These are phyloP conservation scores for Gobius niger DNA, from an alignment of 2,113 vertebrate genomes.

Conservation along the genomic window DNA sequence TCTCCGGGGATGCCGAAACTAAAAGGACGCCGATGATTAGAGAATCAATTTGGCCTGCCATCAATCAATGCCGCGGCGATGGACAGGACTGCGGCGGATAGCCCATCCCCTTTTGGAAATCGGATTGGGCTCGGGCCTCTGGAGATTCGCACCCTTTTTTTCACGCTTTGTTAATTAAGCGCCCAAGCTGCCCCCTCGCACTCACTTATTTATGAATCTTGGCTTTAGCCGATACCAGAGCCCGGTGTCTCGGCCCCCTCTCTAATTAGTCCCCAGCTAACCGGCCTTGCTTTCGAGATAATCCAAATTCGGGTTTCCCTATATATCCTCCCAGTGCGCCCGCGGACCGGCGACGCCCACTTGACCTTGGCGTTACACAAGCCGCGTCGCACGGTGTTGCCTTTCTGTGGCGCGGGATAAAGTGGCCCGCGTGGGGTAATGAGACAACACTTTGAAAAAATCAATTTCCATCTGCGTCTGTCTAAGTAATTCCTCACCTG, in stretches of 20 bases:
- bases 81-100: constrained; percentile 54
- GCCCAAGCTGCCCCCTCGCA: constrained; percentile 65
- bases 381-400: constrained; percentile 50
- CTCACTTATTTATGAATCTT: constrained; percentile 81
- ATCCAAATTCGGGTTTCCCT: constrained; percentile 55
- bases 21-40: constrained; percentile 76
- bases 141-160: constrained; percentile 68
- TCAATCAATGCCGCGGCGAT: constrained; percentile 74
- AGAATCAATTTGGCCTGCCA: constrained; percentile 78
- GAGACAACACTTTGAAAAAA: constrained; percentile 71
- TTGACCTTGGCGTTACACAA: constrained; percentile 65
- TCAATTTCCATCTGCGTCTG: constrained; percentile 65
- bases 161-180: constrained; percentile 78
- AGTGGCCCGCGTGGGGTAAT: constrained; percentile 64
- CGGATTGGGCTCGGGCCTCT: constrained; percentile 59
- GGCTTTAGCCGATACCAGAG: constrained; percentile 62
- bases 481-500: constrained; percentile 65
- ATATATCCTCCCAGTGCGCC: constrained; percentile 33
- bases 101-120: constrained; percentile 53
- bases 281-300: constrained; percentile 59
- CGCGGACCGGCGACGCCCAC: constrained; percentile 38
- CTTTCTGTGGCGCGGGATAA: constrained; percentile 58
- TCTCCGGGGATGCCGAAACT: constrained; percentile 59
- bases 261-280: constrained; percentile 75
- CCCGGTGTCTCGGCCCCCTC: constrained; percentile 60